A percentile compares a stretch with the other conserved stretches of the same genome.
phyloP scores from a whole-genome alignment of 2,888 invertebrate species.

The Synanthedon formicaeformis region DNA sequence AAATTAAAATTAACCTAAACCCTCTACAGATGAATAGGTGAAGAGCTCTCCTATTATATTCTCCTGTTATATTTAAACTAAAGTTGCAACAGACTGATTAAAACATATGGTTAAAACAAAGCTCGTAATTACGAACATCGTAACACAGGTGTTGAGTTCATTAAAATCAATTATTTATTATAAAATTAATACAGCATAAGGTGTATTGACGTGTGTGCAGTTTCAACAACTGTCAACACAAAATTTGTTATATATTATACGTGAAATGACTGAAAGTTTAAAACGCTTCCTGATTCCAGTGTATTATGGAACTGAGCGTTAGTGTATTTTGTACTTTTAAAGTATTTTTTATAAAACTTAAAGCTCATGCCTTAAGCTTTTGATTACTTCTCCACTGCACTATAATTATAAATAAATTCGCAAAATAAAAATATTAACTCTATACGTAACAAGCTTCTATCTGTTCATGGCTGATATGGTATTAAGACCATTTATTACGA shows the following conservation, averaged over 20 bases:
- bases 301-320: too few relatives aligned
- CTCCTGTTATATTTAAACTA: constrained; percentile 3
- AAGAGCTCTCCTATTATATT: too few relatives aligned
- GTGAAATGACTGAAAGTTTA: too few relatives aligned
- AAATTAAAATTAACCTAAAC: background rate
- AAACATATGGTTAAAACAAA: constrained; percentile 15
- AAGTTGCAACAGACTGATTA: constrained; percentile 6
- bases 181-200: background rate
- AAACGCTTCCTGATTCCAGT: too few relatives aligned
- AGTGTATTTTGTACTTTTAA: constrained; percentile 36
- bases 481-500: background rate
- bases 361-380: background rate
- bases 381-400: constrained; percentile 30
- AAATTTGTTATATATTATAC: too few relatives aligned
- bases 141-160: constrained; percentile 23
- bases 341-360: constrained; percentile 22
- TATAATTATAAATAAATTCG: constrained; percentile 4
- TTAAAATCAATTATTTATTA: constrained; percentile 5
- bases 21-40: background rate
- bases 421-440: background rate
- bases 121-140: constrained; percentile 20
- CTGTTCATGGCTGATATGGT: background rate
- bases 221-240: background rate
- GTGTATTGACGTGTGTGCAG: constrained; percentile 6
- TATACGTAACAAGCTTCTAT: background rate